Evolutionary conservation across 2,797 vertebrate genomes (phyloP).

Genomic region (Steatocranus sp.): DNA sequence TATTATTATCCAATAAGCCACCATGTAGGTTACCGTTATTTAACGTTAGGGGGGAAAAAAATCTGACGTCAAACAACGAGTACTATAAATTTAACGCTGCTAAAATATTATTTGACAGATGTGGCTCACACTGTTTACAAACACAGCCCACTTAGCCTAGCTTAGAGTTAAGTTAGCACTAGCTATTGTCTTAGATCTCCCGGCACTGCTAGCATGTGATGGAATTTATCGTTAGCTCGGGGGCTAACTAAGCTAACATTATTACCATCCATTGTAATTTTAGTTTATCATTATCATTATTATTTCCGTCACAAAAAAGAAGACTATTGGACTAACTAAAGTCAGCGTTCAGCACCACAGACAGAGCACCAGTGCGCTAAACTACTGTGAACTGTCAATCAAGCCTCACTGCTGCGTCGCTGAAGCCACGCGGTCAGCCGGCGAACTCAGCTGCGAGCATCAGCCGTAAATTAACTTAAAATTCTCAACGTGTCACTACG

Average conservation of each 20-base stretch:
- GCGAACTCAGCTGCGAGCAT: background rate
- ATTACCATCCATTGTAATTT: background rate
- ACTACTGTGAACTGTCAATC: conserved; percentile 29
- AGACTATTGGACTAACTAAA: background rate
- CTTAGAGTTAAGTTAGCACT: background rate
- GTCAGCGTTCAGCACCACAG: accelerated
- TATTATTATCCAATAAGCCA: background rate
- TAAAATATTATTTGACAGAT: background rate
- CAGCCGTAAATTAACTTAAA: background rate
- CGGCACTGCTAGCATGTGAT: conserved; percentile 26
- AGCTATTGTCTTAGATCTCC: conserved; percentile 35
- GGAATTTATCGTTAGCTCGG: conserved; percentile 35
- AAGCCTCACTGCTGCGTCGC: background rate
- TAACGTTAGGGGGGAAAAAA: accelerated
- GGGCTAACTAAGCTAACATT: background rate
- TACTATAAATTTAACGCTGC: background rate
- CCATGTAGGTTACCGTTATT: background rate
- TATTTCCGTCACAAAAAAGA: background rate
- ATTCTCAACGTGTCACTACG: background rate
- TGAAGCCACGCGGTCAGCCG: conserved; percentile 68
- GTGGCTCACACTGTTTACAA: conserved; percentile 36
- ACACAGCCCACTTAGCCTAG: background rate
- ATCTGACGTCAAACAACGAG: accelerated
- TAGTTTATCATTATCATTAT: background rate
- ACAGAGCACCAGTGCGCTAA: accelerated